Evolutionary conservation across 2,113 vertebrate genomes (phyloP).

Genomic region (Prochilodus magdalenae): DNA sequence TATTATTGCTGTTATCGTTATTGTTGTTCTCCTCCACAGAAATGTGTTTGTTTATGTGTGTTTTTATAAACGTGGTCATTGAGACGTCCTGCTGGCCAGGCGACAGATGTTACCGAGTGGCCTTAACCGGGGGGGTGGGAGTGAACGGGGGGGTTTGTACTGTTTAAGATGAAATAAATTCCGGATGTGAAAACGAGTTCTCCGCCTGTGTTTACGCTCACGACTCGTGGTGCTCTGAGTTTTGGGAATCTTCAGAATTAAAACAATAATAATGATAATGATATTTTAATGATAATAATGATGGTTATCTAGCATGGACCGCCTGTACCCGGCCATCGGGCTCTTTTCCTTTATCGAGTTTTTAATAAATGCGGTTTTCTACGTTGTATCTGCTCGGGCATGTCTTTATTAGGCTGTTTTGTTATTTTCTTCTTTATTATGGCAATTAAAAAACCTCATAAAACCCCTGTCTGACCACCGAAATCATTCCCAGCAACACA

Average conservation of each 20-base stretch:
- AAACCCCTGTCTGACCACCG: not conserved
- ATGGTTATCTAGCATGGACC: conserved; percentile 61
- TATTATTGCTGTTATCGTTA: conserved; percentile 75
- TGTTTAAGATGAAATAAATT: conserved; percentile 76
- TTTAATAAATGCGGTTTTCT: conserved; percentile 70
- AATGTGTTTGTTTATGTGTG: conserved; percentile 70
- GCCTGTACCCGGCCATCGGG: conserved; percentile 63
- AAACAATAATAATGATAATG: conserved; percentile 69
- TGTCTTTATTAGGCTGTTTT: not conserved
- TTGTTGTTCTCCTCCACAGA: conserved; percentile 75
- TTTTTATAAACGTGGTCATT: conserved; percentile 70
- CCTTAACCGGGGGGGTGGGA: conserved; percentile 75
- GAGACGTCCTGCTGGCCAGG: conserved; percentile 83
- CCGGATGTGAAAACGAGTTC: conserved; percentile 72
- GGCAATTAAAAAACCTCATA: not conserved
- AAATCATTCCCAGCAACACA: not conserved
- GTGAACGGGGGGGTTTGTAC: conserved; percentile 69
- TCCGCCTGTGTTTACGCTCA: conserved; percentile 71
- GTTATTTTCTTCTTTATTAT: not conserved
- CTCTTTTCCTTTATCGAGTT: conserved; percentile 60
- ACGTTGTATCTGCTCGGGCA: conserved; percentile 68
- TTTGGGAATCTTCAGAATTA: conserved; percentile 47
- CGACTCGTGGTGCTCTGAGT: conserved; percentile 61
- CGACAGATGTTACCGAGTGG: conserved; percentile 76
- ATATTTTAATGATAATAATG: conserved; percentile 72